Conservation (phyloP, 2,797 vertebrate genomes). For the Anas georgica region DNA sequence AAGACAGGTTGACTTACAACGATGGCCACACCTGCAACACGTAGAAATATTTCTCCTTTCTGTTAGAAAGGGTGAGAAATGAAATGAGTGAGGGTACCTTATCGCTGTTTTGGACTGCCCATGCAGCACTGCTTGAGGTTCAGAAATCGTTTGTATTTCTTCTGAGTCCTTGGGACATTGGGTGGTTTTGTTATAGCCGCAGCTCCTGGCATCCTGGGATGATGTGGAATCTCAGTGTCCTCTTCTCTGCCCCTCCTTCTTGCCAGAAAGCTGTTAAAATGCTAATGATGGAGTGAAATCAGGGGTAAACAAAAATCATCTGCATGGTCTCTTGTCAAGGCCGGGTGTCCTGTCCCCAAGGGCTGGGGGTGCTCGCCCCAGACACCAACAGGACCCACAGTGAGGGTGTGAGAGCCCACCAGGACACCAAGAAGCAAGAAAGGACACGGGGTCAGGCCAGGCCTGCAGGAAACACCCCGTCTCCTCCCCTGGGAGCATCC, state of each 20-base stretch:
- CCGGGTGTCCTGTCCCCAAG: neutral
- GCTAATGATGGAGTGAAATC: neutral
- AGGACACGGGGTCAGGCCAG: neutral
- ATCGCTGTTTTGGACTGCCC: neutral
- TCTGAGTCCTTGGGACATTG: accelerated
- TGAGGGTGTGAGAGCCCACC: accelerated
- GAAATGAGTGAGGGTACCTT: neutral
- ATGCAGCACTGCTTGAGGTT: neutral
- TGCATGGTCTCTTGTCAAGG: neutral
- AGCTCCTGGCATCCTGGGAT: accelerated
- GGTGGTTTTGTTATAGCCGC: neutral
- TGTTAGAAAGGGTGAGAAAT: neutral
- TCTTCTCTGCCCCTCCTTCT: neutral
- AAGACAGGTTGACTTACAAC: neutral
- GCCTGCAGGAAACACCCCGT: neutral
- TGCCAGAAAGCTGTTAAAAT: slow-evolving; percentile 2
- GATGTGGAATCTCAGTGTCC: neutral
- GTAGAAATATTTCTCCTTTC: neutral
- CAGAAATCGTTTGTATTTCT: neutral
- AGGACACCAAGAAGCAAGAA: neutral
- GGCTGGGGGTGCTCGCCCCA: neutral
- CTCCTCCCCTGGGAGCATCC: neutral
- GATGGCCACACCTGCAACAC: neutral
- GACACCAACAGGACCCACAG: accelerated
- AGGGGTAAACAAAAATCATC: neutral